phyloP scores from a whole-genome alignment of 2,113 vertebrate genomes.

The Marmota monax region DNA sequence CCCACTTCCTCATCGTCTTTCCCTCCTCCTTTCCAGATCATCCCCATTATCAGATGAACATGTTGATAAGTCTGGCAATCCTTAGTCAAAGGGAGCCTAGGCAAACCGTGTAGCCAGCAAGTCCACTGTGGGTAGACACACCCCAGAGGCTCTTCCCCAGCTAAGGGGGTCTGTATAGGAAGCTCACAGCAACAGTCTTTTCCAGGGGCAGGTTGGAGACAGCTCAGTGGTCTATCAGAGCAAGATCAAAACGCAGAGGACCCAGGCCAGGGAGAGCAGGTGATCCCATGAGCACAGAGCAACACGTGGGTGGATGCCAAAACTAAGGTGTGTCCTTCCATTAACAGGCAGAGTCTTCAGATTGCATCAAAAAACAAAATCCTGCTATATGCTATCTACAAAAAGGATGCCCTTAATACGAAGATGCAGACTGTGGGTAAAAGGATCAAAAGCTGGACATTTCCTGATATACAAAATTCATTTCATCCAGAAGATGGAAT shows the following conservation, averaged over 20 bases:
- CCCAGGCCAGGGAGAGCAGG: not conserved
- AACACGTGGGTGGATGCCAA: no score
- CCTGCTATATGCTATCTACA: not conserved
- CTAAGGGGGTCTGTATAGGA: not conserved
- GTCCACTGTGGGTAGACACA: not conserved
- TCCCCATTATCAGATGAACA: not conserved
- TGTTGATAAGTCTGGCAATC: not conserved
- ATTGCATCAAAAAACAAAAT: not conserved
- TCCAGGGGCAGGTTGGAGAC: not conserved
- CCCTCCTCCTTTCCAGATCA: not conserved
- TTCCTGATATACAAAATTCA: constrained; percentile 4
- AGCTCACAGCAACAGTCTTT: not conserved
- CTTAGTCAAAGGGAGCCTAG: not conserved
- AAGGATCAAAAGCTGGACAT: no score
- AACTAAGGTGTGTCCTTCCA: not conserved
- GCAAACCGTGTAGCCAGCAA: not conserved
- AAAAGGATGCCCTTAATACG: not conserved
- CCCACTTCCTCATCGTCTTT: not conserved
- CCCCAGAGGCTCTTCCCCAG: not conserved
- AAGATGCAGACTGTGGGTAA: not conserved
- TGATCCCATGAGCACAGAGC: not conserved
- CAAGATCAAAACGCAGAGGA: not conserved
- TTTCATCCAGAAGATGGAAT: not conserved
- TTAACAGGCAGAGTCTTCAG: not conserved
- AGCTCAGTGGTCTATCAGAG: not conserved